Conservation (phyloP, 2,113 vertebrate species). For the Melierax canorus region DNA sequence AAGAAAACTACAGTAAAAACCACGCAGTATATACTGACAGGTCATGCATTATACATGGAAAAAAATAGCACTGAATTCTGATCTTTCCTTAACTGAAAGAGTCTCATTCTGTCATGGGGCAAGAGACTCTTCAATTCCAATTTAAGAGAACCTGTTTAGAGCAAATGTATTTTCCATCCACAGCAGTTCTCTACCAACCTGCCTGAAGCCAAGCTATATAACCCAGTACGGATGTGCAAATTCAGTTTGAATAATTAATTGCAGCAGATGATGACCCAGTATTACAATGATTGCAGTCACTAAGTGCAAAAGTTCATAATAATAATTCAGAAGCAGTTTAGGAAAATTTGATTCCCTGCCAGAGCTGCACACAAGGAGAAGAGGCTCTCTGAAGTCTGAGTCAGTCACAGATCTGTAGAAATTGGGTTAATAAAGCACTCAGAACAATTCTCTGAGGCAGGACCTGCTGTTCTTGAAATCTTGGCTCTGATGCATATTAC, state of each 20-base stretch:
- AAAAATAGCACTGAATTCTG: not conserved
- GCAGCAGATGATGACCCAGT: not conserved
- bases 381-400: not conserved
- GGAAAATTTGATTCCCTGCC: not conserved
- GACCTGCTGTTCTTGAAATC: not conserved
- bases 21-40: not conserved
- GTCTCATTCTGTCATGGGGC: not conserved
- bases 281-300: not conserved
- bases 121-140: not conserved
- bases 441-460: not conserved
- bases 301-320: not conserved
- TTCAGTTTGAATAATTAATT: conserved; percentile 11
- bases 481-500: not conserved
- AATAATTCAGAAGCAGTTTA: not conserved
- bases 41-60: not conserved
- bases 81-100: not conserved
- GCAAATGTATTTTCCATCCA: not conserved
- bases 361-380: not conserved
- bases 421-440: not conserved
- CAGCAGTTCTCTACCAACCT: not conserved
- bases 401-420: not conserved
- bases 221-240: not conserved
- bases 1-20: not conserved
- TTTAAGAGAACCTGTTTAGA: not conserved
- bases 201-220: not conserved